A percentile compares a stretch with the other conserved stretches of the same genome.
Evolutionary conservation across 2,888 invertebrate species (phyloP).

Genomic region (Dermolepida albohirtum): DNA sequence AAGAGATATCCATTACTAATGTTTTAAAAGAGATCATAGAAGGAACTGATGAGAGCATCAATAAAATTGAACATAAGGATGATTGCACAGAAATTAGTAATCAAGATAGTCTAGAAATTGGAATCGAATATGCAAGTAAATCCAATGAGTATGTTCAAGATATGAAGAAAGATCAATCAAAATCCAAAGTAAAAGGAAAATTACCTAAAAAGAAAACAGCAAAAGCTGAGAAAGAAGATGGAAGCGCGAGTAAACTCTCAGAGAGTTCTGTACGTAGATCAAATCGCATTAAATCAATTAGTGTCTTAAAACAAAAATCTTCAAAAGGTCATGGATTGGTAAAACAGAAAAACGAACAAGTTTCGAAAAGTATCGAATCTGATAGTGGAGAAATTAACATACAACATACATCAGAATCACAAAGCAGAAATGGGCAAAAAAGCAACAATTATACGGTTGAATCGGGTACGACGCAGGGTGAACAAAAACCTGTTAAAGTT

Average conservation of each 20-base stretch:
- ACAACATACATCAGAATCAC: slow-evolving; percentile 52
- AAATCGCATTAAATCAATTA: slow-evolving; percentile 81
- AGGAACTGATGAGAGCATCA: slow-evolving; percentile 27
- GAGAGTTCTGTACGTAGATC: slow-evolving; percentile 71
- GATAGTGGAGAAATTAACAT: slow-evolving; percentile 53
- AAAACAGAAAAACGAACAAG: slow-evolving; percentile 63
- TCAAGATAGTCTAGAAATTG: slow-evolving; percentile 43
- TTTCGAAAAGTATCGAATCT: slow-evolving; percentile 71
- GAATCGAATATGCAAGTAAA: slow-evolving; percentile 49
- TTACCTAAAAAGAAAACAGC: slow-evolving; percentile 61
- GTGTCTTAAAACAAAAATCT: slow-evolving; percentile 69
- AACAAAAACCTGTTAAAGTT: slow-evolving; percentile 79
- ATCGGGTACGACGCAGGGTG: background rate
- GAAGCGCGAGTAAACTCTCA: slow-evolving; percentile 26
- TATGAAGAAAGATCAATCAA: slow-evolving; percentile 50
- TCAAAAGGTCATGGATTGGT: slow-evolving; percentile 76
- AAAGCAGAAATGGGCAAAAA: slow-evolving; percentile 62
- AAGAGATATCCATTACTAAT: background rate
- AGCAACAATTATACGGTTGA: slow-evolving; percentile 59
- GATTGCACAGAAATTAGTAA: slow-evolving; percentile 37
- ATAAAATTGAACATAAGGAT: slow-evolving; percentile 25
- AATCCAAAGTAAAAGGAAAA: slow-evolving; percentile 42
- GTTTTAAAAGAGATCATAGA: background rate
- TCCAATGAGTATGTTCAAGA: slow-evolving; percentile 58
- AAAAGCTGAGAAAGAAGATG: slow-evolving; percentile 33